A percentile compares a stretch with the other conserved stretches of the same genome.
Conservation (phyloP, 2,888 invertebrate species). For the Agelastica alni region DNA sequence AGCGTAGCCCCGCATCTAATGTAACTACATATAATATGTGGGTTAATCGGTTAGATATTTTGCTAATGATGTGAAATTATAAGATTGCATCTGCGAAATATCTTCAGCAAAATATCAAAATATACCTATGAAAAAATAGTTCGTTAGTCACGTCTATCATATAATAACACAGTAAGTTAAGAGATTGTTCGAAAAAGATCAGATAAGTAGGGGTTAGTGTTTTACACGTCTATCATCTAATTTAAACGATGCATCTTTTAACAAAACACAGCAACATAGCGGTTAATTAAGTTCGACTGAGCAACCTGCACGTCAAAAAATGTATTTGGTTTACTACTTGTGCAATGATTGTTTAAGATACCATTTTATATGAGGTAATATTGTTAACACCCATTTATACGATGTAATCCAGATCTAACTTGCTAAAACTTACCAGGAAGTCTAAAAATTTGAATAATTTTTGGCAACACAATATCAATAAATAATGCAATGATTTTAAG, state of each 20-base stretch:
- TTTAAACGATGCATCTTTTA: slow-evolving; percentile 23
- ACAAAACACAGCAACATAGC: slow-evolving; percentile 19
- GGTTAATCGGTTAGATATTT: background rate
- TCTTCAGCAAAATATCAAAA: slow-evolving; percentile 3
- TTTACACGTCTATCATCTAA: slow-evolving; percentile 28
- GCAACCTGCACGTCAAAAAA: slow-evolving; percentile 13
- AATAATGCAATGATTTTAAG: too few species aligned
- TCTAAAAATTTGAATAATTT: too few species aligned
- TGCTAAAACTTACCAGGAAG: too few species aligned
- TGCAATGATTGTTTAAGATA: background rate
- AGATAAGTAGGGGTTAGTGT: slow-evolving; percentile 24
- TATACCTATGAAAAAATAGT: too few species aligned
- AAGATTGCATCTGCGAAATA: slow-evolving; percentile 13
- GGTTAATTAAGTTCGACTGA: slow-evolving; percentile 14
- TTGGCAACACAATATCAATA: too few species aligned
- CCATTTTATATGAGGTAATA: too few species aligned
- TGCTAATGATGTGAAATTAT: background rate
- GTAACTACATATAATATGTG: too few species aligned
- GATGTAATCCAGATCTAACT: too few species aligned
- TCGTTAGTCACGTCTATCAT: slow-evolving; percentile 15
- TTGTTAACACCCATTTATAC: too few species aligned
- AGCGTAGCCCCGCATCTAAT: too few species aligned
- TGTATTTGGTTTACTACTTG: background rate
- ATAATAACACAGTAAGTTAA: slow-evolving; percentile 19
- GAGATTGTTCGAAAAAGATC: slow-evolving; percentile 22